Base-by-base conservation (phyloP, 2,797 vertebrate genomes). In the Xenops minutus region DNA sequence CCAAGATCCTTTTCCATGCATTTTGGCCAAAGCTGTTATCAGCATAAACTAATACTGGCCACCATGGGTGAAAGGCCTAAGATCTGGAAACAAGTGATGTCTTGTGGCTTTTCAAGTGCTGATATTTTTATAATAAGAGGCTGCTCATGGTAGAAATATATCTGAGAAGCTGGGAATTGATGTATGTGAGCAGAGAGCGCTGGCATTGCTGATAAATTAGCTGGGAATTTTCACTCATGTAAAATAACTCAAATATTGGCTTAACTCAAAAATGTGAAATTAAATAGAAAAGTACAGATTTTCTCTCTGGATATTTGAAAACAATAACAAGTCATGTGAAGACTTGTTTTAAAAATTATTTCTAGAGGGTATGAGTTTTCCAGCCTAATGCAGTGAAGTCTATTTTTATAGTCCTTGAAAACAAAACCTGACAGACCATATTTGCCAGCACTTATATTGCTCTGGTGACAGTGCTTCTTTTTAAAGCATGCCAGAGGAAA, bases 371-470 rank as follows among this genome's bases (percentile, higher is more conserved):
- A 83, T 75, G 94, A 81, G 88, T 96, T 95, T 94, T 86, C 46
- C 79, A 92, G 88, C 69, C 76, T 96, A 90, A 75, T 92, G 63
- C 86, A 58, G 49, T 52, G n/a, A 93, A 75, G 77, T 92, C 96
- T 97, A 55, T 97, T 96, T 98, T 97, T 97, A 85, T 78, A 94
- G 72, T 64, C 88, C 84, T 90, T 86, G 94, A 96, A 96, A 97
- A 88, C 89, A 91, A 94, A 95, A 95, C 68, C 95, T 78, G 87
- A 95, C 84, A 93, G 96, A 92, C 90, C 87, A 5, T 82, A 85
- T 97, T 95, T 96, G 96, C 95, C 96, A 91, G 79, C 90, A 75
- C 75, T 95, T 75, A 29, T 4, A 83, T 84, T 92, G 75, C 92
- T 92, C 34, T 95, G 36, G 91, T 84, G 83, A 69, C 85, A 88